Evolutionary conservation across 1,140 invertebrate genomes (phyloP), one percentile per base, ranked within the genome.

Genomic region (Drosophila nigrodunni): DNA sequence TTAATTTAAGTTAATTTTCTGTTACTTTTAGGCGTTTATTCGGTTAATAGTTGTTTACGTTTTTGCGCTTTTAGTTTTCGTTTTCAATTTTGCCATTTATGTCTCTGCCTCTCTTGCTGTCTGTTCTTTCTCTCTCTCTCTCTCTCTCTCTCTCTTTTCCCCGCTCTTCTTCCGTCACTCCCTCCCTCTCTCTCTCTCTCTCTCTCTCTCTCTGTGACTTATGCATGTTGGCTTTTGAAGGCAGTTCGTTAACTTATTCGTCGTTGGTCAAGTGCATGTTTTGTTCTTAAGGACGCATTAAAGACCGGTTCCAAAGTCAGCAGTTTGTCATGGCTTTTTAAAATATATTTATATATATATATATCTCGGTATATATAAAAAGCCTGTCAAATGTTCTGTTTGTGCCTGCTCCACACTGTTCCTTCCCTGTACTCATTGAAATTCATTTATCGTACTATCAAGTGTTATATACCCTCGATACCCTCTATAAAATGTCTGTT

Each of bases 231-330:
- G 34, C 47, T 44, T 74, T 78, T 75, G 83, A 89, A 83, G 83
- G 83, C 81, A 83, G 78, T 85, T 85, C 82, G 61, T 85, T 85
- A 78, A 69, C 85, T 89, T 73, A 46, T 57, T 30, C 18, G 52
- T 4, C 58, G 35, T 25, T 76, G 74, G 83, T 83, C 83, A 88
- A 88, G 83, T 88, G 83, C 83, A 89, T 78, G 77, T 89, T 65
- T 62, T 78, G 47, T 72, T 74, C 64, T 74, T 88, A 83, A 88
- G 83, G 85, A 88, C 83, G 55, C 64, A 59, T 54, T 49, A 43
- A 69, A 74, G 62, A 88, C 85, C 83, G 83, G 85, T 88, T 88
- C 52, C 73, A 77, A 37, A 60, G 65, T 54, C 67, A 66, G 13
- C 41, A 30, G 47, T 69, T 67, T 64, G 82, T 73, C 76, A 80